Evolutionary conservation across 2,888 invertebrate species (phyloP).

Genomic region (Strigamia crassipes): DNA sequence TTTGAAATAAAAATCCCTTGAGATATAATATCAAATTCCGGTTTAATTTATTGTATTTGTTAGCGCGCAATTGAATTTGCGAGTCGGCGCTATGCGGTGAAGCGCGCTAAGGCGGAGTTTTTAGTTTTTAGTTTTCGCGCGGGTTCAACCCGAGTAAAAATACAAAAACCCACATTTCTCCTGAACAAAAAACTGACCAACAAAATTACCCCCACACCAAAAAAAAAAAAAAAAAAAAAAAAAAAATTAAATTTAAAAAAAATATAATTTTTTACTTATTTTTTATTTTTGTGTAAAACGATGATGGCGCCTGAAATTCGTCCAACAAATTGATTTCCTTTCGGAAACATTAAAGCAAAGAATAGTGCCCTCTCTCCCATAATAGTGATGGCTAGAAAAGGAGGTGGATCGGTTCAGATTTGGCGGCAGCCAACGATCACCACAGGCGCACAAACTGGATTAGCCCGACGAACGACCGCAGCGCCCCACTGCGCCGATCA

Average conservation of each 20-base stretch:
- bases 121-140: not conserved
- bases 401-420: constrained; percentile 37
- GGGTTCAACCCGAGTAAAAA: too few relatives aligned
- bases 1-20: not conserved
- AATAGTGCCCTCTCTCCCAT: constrained; percentile 8
- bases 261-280: not conserved
- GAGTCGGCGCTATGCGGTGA: not conserved
- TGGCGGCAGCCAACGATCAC: constrained; percentile 42
- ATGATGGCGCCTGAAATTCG: not conserved
- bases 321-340: not conserved
- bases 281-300: not conserved
- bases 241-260: too few relatives aligned
- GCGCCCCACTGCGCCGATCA: constrained; percentile 42
- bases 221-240: too few relatives aligned
- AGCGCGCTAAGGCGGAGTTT: not conserved
- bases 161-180: too few relatives aligned
- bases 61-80: constrained; percentile 1
- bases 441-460: constrained; percentile 37
- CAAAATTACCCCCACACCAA: too few relatives aligned
- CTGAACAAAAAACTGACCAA: too few relatives aligned
- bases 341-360: constrained; percentile 33
- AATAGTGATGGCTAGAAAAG: constrained; percentile 15
- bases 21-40: not conserved
- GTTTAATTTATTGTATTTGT: constrained; percentile 15
- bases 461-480: constrained; percentile 39